A percentile compares a stretch with the other conserved stretches of the same genome.
These are phyloP conservation scores for Babylonia areolata DNA, from an alignment of 1,140 invertebrate species.

Conservation along the genomic window DNA sequence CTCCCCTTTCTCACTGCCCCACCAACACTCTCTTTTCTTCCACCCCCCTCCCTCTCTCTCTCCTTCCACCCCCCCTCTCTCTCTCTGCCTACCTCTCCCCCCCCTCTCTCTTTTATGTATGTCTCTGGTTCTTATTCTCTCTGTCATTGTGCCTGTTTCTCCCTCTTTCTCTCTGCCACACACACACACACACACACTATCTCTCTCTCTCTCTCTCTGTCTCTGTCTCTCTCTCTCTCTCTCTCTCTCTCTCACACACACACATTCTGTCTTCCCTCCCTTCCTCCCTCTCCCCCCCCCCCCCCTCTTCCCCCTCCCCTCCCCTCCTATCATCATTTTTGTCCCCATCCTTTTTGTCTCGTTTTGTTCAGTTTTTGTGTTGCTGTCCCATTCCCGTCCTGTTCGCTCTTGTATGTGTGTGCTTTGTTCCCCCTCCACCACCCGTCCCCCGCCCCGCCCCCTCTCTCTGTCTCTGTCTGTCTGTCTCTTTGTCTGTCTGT, in stretches of 20 bases:
- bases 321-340: not conserved
- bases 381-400: not conserved
- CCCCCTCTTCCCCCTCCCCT: not conserved
- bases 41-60: not conserved
- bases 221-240: slow-evolving; percentile 25
- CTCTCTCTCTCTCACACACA: too few relatives aligned
- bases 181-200: too few relatives aligned
- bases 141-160: too few relatives aligned
- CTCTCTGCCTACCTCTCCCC: slow-evolving; percentile 5
- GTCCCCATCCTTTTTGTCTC: not conserved
- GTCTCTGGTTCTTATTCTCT: not conserved
- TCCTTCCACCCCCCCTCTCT: not conserved
- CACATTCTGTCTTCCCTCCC: too few relatives aligned
- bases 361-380: not conserved
- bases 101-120: not conserved
- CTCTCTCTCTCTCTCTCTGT: too few relatives aligned
- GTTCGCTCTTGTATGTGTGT: not conserved
- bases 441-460: not conserved
- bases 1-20: not conserved
- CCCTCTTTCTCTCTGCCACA: too few relatives aligned
- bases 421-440: not conserved
- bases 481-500: not conserved
- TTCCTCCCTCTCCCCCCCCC: not conserved
- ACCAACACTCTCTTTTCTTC: not conserved
- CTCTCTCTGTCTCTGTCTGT: slow-evolving; percentile 8